Evolutionary conservation across 2,797 vertebrate species (phyloP).

Genomic region (Eospalax fontanierii): DNA sequence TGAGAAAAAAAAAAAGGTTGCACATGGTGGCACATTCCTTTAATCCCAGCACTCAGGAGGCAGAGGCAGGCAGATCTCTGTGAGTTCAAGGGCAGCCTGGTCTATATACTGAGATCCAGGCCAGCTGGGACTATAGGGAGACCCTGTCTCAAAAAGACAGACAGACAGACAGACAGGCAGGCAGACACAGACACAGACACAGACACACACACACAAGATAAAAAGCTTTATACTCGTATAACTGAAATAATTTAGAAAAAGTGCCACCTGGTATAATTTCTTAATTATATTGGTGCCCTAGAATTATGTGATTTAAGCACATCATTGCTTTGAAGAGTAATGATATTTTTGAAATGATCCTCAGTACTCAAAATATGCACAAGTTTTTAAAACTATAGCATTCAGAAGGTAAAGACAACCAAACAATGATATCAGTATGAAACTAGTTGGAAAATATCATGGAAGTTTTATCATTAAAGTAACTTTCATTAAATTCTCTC

Average conservation of each 20-base stretch:
- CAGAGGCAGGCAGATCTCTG: too few species aligned
- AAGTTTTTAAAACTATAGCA: slow-evolving; percentile 49
- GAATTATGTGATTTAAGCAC: slow-evolving; percentile 11
- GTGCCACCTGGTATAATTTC: not conserved
- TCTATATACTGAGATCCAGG: too few species aligned
- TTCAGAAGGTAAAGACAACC: slow-evolving; percentile 33
- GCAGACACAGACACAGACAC: too few species aligned
- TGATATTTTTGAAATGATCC: slow-evolving; percentile 21
- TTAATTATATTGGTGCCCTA: not conserved
- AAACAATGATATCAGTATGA: slow-evolving; percentile 9
- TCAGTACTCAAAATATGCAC: slow-evolving; percentile 34
- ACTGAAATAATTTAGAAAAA: slow-evolving; percentile 42
- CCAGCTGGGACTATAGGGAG: too few species aligned
- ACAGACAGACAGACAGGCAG: too few species aligned
- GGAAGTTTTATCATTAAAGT: slow-evolving; percentile 27
- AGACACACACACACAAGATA: too few species aligned
- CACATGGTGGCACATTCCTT: too few species aligned
- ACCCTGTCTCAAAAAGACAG: too few species aligned
- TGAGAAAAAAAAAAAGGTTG: too few species aligned
- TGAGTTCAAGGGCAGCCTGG: too few species aligned
- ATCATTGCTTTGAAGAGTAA: slow-evolving; percentile 7
- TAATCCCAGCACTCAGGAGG: too few species aligned
- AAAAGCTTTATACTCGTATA: not conserved
- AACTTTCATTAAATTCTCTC: too few species aligned
- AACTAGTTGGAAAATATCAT: not conserved